Conservation (phyloP, 2,797 vertebrate species). For the Coccyzus lansbergi region DNA sequence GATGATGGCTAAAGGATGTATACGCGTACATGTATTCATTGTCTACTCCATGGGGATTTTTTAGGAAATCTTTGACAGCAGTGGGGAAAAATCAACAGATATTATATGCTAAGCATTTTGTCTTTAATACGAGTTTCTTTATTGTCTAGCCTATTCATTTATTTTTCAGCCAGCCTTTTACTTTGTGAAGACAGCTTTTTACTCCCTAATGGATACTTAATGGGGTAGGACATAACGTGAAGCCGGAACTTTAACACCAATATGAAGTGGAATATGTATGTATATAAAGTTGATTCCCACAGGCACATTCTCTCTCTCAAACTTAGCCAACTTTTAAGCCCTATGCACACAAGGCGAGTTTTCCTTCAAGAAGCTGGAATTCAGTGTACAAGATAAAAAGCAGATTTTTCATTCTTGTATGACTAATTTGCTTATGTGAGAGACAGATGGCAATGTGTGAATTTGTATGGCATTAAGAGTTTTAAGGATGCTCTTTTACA, state of each 20-base stretch:
- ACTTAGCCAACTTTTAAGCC: background rate
- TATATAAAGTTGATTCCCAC: background rate
- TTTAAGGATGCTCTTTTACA: background rate
- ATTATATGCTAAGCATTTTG: background rate
- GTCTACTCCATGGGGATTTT: background rate
- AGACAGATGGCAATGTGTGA: conserved; percentile 3
- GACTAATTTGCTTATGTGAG: background rate
- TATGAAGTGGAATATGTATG: background rate
- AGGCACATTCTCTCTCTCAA: background rate
- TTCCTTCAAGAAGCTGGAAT: background rate
- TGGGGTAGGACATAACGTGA: background rate
- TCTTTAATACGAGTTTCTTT: background rate
- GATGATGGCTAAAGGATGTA: background rate
- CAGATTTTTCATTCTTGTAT: background rate
- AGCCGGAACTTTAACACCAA: background rate
- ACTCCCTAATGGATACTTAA: background rate
- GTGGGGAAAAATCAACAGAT: background rate
- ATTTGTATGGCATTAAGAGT: background rate
- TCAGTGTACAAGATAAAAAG: background rate
- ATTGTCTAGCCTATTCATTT: background rate
- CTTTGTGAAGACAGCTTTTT: background rate
- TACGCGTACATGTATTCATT: background rate
- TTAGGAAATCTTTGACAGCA: background rate
- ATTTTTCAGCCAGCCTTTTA: background rate
- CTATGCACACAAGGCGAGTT: background rate